phyloP scores from a whole-genome alignment of 2,113 vertebrate species.

The Dromiciops gliroides region DNA sequence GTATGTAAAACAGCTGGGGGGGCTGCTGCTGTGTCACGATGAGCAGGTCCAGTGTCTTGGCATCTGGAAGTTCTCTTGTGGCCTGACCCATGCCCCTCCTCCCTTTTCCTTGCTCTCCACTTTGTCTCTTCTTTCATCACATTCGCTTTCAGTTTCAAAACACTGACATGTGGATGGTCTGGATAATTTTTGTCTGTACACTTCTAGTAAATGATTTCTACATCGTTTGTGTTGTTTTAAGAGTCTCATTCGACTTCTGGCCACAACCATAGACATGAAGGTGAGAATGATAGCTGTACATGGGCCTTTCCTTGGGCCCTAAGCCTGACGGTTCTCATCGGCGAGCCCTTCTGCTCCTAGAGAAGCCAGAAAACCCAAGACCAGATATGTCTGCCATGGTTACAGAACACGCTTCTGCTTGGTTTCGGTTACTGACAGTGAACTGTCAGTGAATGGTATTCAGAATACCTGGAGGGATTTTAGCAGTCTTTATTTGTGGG shows the following conservation, averaged over 20 bases:
- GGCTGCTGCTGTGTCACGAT: not conserved
- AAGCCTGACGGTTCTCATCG: not conserved
- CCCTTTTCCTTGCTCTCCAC: not conserved
- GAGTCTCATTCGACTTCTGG: not conserved
- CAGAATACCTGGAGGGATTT: not conserved
- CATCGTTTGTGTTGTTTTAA: constrained; percentile 24
- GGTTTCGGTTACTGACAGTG: not conserved
- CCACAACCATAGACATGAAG: not conserved
- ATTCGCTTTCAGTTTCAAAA: constrained; percentile 27
- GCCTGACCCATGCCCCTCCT: not conserved
- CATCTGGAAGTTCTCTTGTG: not conserved
- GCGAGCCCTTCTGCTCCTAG: constrained; percentile 8
- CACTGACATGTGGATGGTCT: constrained; percentile 2
- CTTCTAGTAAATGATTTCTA: not conserved
- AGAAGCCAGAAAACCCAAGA: not conserved
- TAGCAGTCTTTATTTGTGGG: not conserved
- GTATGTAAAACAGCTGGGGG: not conserved
- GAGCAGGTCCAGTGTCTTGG: not conserved
- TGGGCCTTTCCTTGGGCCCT: not conserved
- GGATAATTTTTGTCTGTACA: not conserved
- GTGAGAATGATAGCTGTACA: not conserved
- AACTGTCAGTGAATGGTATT: not conserved
- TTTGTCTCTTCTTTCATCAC: constrained; percentile 22
- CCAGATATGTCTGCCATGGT: not conserved
- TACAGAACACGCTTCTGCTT: constrained; percentile 34